Base-by-base conservation (phyloP, 2,888 invertebrate species). In the Leucophenga montana region DNA sequence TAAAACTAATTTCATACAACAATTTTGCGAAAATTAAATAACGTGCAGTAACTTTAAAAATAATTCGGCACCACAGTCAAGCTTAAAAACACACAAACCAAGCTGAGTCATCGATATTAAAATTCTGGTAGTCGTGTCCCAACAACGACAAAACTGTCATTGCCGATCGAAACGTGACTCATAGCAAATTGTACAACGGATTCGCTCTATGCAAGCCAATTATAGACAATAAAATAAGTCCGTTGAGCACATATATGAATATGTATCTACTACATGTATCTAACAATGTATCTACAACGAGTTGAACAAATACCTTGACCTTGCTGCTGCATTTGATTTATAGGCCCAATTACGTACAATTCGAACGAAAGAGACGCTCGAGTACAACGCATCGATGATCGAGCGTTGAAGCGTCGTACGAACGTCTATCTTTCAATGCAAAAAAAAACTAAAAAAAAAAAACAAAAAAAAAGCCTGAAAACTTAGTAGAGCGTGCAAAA, bases 401-500 rank as follows among this genome's bases (percentile, higher is more conserved):
- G 33, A 61, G 27, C 39, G 39, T 39, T 11, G 39, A 39, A 39
- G 8, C 27, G 27, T 27, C 27, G 27, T 3, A 27, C 1, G 39
- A 39, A 8, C 39, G 39, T 5, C 5, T 39, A 39, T 39, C 39
- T 39, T 3, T 3, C 11, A 39, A 39, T 39, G 39, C 39, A 39
- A 39, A 39, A 8, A 39, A 16, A 61, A 59, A 59, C 1, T 13
- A 31, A 4, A 4, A 3, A 14, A n/a, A 33, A 59, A 31, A 59
- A 59, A 31, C 1, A 13, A n/a, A 1, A 2, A 11, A 16, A 14
- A n/a, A 33, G 14, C 18, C 16, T 16, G 11, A 44, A n/a, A 61
- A 61, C 3, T 61, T 44, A 61, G 61, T 61, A 44, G 61, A 61
- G 61, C 61, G 61, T 57, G 57, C 57, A 57, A 50, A 22, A 65